Percentiles rank a stretch among this genome's conserved stretches.
Conservation (phyloP, 2,113 vertebrate genomes). For the Burhinus bistriatus region DNA sequence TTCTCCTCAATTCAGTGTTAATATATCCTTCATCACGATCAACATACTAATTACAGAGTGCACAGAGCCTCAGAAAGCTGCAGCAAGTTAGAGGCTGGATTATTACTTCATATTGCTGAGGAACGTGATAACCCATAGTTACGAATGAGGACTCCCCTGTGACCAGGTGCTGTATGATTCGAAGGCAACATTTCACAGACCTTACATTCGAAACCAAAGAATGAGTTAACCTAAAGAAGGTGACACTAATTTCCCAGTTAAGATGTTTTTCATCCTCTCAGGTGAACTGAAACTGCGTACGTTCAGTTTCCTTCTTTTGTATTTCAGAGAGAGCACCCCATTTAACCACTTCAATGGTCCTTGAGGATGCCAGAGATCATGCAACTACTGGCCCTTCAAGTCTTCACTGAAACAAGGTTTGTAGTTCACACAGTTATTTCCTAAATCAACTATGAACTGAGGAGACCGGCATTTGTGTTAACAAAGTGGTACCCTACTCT, state of each 20-base stretch:
- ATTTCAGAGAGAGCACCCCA: not conserved
- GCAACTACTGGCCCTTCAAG: not conserved
- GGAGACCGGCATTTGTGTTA: not conserved
- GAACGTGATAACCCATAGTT: not conserved
- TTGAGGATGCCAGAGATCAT: not conserved
- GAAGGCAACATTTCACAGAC: not conserved
- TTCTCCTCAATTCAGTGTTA: conserved; percentile 12
- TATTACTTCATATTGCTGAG: not conserved
- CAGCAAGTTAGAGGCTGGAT: not conserved
- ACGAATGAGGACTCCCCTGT: not conserved
- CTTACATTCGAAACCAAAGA: not conserved
- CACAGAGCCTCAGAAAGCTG: conserved; percentile 5
- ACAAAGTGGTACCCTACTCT: not conserved
- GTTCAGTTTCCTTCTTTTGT: not conserved
- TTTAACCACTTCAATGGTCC: not conserved
- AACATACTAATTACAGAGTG: conserved; percentile 6
- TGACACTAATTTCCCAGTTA: not conserved
- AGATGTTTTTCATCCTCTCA: not conserved
- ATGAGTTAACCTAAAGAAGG: not conserved
- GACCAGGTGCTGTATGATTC: not conserved
- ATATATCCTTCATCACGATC: conserved; percentile 18
- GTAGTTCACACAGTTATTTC: not conserved
- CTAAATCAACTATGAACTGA: not conserved
- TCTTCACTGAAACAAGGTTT: not conserved
- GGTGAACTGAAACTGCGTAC: not conserved